phyloP scores from a whole-genome alignment of 2,888 invertebrate species.

The Caenorhabditis wallacei region DNA sequence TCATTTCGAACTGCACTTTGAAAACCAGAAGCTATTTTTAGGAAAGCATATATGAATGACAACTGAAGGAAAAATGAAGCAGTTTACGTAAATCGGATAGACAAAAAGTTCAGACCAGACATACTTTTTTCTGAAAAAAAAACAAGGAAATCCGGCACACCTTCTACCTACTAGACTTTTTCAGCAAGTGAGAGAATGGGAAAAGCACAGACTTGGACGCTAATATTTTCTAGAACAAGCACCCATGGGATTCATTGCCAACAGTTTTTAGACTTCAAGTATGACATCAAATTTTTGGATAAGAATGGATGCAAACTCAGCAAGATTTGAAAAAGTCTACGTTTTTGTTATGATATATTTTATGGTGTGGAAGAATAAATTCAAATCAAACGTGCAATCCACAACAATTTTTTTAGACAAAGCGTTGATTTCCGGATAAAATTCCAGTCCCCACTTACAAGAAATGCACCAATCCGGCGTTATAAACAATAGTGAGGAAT shows the following conservation, averaged over 20 bases:
- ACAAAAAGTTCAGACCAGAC: slow-evolving; percentile 2
- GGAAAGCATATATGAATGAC: background rate
- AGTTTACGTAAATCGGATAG: background rate
- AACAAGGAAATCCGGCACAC: slow-evolving; percentile 11
- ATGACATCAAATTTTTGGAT: background rate
- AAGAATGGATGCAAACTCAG: background rate
- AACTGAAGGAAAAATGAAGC: slow-evolving; percentile 2
- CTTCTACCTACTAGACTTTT: background rate
- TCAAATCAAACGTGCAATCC: no score
- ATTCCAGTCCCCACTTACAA: slow-evolving; percentile 57
- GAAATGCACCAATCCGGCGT: slow-evolving; percentile 50
- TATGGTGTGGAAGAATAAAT: no score
- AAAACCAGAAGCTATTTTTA: background rate
- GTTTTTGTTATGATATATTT: no score
- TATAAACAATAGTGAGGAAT: slow-evolving; percentile 49
- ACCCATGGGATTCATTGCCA: background rate
- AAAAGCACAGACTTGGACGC: background rate
- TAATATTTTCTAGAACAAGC: background rate
- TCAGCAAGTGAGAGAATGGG: background rate
- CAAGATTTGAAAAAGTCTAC: no score
- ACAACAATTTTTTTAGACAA: no score
- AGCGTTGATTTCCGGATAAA: no score
- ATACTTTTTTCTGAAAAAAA: background rate
- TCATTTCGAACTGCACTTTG: background rate
- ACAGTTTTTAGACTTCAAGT: background rate